phyloP scores from a whole-genome alignment of 2,888 invertebrate species.

The Pimpla rufipes region DNA sequence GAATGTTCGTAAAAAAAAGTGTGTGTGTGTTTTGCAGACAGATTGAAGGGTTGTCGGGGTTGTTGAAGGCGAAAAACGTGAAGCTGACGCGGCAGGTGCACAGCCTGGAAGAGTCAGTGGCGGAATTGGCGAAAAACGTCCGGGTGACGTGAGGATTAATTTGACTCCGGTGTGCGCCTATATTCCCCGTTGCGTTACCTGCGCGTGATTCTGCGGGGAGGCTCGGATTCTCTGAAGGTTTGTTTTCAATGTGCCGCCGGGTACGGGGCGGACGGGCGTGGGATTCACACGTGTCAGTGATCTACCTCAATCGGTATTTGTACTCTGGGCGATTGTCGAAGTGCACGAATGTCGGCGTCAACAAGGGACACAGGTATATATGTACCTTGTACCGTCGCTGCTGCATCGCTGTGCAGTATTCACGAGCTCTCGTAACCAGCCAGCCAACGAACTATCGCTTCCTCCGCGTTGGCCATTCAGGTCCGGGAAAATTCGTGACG shows the following conservation, averaged over 20 bases:
- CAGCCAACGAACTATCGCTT: not conserved
- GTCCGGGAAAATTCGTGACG: not conserved
- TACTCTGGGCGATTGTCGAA: constrained; percentile 16
- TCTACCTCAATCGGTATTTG: constrained; percentile 25
- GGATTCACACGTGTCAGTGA: constrained; percentile 26
- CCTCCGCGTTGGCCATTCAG: constrained; percentile 1
- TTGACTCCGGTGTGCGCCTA: constrained; percentile 1
- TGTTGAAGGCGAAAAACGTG: not conserved
- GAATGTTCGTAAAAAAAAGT: not conserved
- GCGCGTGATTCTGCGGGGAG: constrained; percentile 19
- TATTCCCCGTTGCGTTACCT: not conserved
- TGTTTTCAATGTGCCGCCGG: constrained; percentile 21
- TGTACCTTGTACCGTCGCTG: not conserved
- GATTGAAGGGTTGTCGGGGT: not conserved
- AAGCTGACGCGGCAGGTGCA: not conserved
- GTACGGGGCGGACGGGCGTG: not conserved
- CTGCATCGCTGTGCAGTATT: not conserved
- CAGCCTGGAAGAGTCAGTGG: not conserved
- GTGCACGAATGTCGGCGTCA: constrained; percentile 19
- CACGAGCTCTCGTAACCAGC: not conserved
- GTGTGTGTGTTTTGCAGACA: constrained; percentile 12
- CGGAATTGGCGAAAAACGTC: constrained; percentile 12
- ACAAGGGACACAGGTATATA: not conserved
- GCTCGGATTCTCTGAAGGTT: constrained; percentile 6
- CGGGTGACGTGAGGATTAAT: constrained; percentile 36